Conservation (phyloP, 1,140 invertebrate genomes). For the Mylabris phalerata region DNA sequence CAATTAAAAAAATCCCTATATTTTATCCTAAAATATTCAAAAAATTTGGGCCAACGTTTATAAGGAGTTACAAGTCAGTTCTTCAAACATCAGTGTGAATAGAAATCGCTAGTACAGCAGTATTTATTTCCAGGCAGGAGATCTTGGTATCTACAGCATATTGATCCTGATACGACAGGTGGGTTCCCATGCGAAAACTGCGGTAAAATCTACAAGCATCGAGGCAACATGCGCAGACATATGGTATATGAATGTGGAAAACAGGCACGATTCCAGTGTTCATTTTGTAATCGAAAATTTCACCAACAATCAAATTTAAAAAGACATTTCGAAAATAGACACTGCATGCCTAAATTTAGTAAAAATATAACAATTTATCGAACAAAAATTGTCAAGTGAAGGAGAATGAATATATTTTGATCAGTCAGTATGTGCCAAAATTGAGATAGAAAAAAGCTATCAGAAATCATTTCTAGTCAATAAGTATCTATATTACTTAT, state of each 20-base stretch:
- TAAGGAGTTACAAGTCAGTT: background rate
- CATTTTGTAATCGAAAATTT: conserved; percentile 44
- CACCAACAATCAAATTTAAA: conserved; percentile 46
- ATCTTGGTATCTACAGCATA: conserved; percentile 32
- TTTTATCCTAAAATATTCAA: background rate
- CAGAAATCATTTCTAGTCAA: background rate
- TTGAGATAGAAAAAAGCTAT: background rate
- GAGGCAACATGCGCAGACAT: conserved; percentile 45
- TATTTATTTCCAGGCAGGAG: conserved; percentile 38
- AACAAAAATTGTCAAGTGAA: conserved; percentile 20
- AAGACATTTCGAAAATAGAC: conserved; percentile 40
- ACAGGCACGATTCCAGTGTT: conserved; percentile 43
- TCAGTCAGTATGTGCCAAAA: conserved; percentile 2
- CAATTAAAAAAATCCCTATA: background rate
- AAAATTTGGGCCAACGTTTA: conserved; percentile 12
- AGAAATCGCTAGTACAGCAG: conserved; percentile 36
- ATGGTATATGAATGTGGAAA: conserved; percentile 44
- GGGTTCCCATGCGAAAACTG: conserved; percentile 44
- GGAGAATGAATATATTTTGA: background rate
- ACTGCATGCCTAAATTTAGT: conserved; percentile 30
- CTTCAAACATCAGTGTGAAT: conserved; percentile 12
- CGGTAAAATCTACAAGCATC: conserved; percentile 47
- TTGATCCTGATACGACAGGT: conserved; percentile 31
- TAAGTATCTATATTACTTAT: background rate
- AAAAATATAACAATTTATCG: conserved; percentile 34